phyloP scores from a whole-genome alignment of 2,797 vertebrate genomes.

The Clarias laeviceps region DNA sequence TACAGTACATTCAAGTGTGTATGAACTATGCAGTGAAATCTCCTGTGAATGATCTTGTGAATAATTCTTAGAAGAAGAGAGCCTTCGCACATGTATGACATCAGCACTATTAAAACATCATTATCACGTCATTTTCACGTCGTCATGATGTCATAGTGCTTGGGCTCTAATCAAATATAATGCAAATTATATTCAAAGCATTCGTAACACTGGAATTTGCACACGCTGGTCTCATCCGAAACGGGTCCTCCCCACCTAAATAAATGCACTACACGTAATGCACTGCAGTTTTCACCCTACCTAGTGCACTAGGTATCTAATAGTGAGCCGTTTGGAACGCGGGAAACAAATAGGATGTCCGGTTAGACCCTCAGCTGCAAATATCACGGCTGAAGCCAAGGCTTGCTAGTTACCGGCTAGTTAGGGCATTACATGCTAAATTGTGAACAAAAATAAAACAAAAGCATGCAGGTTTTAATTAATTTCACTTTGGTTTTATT shows the following conservation, averaged over 20 bases:
- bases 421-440: conserved; percentile 22
- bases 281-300: not conserved
- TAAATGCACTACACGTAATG: not conserved
- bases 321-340: not conserved
- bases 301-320: not conserved
- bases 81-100: too few species aligned
- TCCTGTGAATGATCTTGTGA: too few species aligned
- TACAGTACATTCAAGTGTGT: too few species aligned
- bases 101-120: too few species aligned
- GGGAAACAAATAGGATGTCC: not conserved
- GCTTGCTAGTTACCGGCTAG: not conserved
- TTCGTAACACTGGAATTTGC: not conserved
- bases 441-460: not conserved
- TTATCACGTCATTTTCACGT: too few species aligned
- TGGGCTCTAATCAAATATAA: not conserved
- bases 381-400: not conserved
- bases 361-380: not conserved
- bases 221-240: not conserved
- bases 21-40: too few species aligned
- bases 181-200: not conserved
- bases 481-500: conserved; percentile 62
- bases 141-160: too few species aligned
- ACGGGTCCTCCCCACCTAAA: not conserved
- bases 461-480: conserved; percentile 63
- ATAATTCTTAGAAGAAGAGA: too few species aligned